A percentile compares a stretch with the other conserved stretches of the same genome.
phyloP scores from a whole-genome alignment of 2,888 invertebrate species.

The Acanthopleura granulata region DNA sequence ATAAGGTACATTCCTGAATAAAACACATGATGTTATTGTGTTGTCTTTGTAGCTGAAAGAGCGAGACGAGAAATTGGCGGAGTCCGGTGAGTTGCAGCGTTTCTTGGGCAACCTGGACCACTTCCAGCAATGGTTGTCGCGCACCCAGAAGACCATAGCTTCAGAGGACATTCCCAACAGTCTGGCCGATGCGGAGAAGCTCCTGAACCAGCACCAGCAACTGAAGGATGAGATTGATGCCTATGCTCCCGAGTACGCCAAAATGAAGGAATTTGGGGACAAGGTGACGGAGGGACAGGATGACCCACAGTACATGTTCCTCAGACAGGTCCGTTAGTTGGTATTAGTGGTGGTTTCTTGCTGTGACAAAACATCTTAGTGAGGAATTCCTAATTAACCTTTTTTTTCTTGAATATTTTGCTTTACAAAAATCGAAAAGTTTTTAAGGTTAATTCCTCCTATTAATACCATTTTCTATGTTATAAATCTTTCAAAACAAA shows the following conservation, averaged over 20 bases:
- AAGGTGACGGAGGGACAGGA: constrained; percentile 77
- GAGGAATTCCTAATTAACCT: too few species aligned
- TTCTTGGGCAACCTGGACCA: constrained; percentile 91
- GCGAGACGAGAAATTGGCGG: constrained; percentile 97
- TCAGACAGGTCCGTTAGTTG: constrained; percentile 78
- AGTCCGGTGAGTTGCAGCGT: constrained; percentile 97
- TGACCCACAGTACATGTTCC: constrained; percentile 99
- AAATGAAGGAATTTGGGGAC: constrained; percentile 99
- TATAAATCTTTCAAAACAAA: too few species aligned
- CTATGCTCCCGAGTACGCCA: constrained; percentile 96
- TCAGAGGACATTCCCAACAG: constrained; percentile 69
- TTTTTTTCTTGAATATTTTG: too few species aligned
- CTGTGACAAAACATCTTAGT: too few species aligned
- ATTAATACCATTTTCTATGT: too few species aligned
- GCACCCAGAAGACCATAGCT: constrained; percentile 92
- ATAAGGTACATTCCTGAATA: not conserved
- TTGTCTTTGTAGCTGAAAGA: constrained; percentile 83
- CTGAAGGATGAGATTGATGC: constrained; percentile 99
- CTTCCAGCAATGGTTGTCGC: constrained; percentile 99
- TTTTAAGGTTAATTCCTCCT: too few species aligned
- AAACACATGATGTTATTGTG: not conserved
- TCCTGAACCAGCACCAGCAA: constrained; percentile 96
- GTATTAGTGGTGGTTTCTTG: not conserved
- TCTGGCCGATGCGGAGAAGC: constrained; percentile 89
- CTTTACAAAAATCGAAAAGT: too few species aligned